These are phyloP conservation scores for Coboldia fuscipes DNA, from an alignment of 1,140 invertebrate species.

Conservation along the genomic window DNA sequence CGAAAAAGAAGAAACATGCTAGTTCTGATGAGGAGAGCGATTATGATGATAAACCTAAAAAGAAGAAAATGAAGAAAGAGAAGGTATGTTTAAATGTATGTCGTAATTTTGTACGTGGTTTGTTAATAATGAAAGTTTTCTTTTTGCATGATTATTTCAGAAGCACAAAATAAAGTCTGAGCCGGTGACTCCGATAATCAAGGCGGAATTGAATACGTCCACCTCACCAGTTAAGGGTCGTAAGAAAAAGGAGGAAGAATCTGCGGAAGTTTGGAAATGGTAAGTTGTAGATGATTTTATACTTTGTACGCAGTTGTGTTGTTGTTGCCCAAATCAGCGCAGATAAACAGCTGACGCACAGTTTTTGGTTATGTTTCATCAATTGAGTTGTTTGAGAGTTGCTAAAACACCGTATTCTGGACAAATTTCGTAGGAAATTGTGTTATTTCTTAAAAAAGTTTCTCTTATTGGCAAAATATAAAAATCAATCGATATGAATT, in stretches of 20 bases:
- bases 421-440: no score
- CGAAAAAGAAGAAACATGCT: conserved; percentile 31
- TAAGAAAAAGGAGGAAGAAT: conserved; percentile 58
- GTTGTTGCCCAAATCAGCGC: no score
- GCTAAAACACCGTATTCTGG: no score
- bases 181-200: conserved; percentile 1
- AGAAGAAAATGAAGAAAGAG: conserved; percentile 26
- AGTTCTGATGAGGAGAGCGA: conserved; percentile 39
- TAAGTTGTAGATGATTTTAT: conserved; percentile 23
- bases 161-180: neutral
- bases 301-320: neutral
- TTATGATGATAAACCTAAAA: conserved; percentile 31
- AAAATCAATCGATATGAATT: no score
- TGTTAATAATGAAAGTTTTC: neutral
- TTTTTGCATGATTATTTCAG: neutral
- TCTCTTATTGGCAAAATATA: no score
- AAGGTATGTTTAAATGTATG: conserved; percentile 3
- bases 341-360: no score
- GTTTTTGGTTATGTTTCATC: no score
- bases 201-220: conserved; percentile 11
- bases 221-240: conserved; percentile 28
- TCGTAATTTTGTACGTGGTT: neutral
- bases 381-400: no score
- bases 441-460: no score
- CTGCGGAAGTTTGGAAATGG: conserved; percentile 86